Base-by-base conservation (phyloP, 2,797 vertebrate genomes). In the Hylomyscus alleni region DNA sequence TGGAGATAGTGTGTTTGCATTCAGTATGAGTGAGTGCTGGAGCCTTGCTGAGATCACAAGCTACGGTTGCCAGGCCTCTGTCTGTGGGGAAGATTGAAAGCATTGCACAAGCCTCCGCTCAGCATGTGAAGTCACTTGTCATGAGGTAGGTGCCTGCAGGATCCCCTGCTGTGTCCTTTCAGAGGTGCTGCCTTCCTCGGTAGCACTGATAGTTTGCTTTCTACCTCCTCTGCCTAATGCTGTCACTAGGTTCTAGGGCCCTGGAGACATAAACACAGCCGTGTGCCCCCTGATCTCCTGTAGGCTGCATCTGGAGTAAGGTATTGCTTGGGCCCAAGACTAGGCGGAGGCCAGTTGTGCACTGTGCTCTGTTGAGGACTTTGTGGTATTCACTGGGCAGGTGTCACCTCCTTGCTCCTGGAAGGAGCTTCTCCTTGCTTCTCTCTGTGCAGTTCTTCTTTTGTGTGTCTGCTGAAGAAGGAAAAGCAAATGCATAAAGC, bases 221-320 rank as follows among this genome's bases (percentile, higher is more conserved):
- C 1, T 3, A 58, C 40, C 19, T 44, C 65, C 20, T 1, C 20
- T 69, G 52, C 62, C 37, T 6, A 0, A 0, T 8, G 6, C 7
- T 73, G 2, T 1, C 4, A 20, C 52, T 6, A 26, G 54, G 81
- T 17, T 85, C 77, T 12, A 22, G 62, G 88, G 52, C 37, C 26
- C 58, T 47, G 3, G 56, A 17, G 82, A 83, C 62, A 1, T 11
- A 37, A 76, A 8, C 44, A 14, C 69, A 6, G 3, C 54, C 7
- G 4, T 3, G 34, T 82, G n/a, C 40, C 60, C 3, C 9, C 3
- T 0, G 0, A 6, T 15, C 52, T 40, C 31, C 69, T 76, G 14
- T 8, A 6, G 11, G 60, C 34, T 1, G 5, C 72, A 44, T n/a
- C 81, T 26, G 81, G 50, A 13, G 56, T 13, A 34, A 3, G 1